These are phyloP conservation scores for Drosophila algonquin DNA, from an alignment of 2,888 invertebrate species.

Conservation along the genomic window DNA sequence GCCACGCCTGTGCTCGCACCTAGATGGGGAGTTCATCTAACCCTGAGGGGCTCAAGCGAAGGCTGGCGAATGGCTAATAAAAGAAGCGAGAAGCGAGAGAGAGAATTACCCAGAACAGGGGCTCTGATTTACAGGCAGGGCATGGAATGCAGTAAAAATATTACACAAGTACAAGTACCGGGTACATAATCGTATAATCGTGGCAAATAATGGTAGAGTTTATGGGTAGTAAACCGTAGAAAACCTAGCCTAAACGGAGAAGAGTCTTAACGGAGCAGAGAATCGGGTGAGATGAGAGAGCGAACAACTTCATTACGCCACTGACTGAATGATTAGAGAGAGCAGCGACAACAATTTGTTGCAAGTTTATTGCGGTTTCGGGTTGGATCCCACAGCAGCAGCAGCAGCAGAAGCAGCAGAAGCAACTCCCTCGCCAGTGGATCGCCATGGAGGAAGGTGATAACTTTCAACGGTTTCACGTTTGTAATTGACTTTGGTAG, in stretches of 20 bases:
- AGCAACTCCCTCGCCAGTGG: slow-evolving; percentile 25
- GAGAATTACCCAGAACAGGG: slow-evolving; percentile 27
- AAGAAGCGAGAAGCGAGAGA: not conserved
- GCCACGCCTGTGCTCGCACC: not conserved
- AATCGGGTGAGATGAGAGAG: not conserved
- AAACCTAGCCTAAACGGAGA: slow-evolving; percentile 1
- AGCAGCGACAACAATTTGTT: slow-evolving; percentile 49
- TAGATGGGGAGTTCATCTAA: slow-evolving; percentile 13
- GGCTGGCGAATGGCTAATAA: slow-evolving; percentile 13
- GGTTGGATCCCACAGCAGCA: slow-evolving; percentile 24
- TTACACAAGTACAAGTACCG: slow-evolving; percentile 37
- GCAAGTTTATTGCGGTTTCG: slow-evolving; percentile 43
- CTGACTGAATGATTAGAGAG: slow-evolving; percentile 46
- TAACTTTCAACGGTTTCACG: slow-evolving; percentile 80
- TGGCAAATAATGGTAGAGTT: not conserved
- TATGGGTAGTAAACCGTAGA: slow-evolving; percentile 16
- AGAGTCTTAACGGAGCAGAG: not conserved
- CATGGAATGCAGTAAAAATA: slow-evolving; percentile 32
- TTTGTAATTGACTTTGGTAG: slow-evolving; percentile 68
- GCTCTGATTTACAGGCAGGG: slow-evolving; percentile 18
- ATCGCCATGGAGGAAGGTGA: slow-evolving; percentile 56
- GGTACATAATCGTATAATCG: not conserved
- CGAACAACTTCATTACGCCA: slow-evolving; percentile 40
- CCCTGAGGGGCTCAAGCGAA: not conserved
- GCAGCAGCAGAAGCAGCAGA: too few species aligned